Conservation (phyloP, 2,113 vertebrate species). For the Balaeniceps rex region DNA sequence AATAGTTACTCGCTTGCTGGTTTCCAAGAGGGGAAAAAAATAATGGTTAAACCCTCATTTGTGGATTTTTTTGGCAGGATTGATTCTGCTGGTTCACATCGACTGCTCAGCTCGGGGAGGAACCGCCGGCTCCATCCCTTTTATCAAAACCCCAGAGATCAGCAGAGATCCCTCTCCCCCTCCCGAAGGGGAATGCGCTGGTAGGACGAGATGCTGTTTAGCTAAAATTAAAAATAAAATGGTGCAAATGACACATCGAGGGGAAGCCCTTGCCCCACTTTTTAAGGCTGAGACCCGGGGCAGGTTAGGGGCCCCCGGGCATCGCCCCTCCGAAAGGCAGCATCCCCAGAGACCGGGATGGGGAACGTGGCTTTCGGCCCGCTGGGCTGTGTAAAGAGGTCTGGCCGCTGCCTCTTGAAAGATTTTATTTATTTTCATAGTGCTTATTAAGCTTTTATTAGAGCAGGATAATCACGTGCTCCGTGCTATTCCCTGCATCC, state of each 20-base stretch:
- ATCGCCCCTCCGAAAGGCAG: background rate
- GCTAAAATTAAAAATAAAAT: background rate
- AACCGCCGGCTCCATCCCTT: background rate
- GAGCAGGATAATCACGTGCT: background rate
- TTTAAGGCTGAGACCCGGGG: background rate
- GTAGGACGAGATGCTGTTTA: background rate
- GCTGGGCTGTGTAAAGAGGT: fast-evolving
- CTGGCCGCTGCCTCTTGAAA: background rate
- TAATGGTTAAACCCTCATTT: background rate
- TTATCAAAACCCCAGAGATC: background rate
- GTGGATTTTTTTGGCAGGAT: background rate
- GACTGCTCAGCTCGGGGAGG: background rate
- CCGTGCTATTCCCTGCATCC: background rate
- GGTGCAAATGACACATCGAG: fast-evolving
- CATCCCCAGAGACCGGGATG: fast-evolving
- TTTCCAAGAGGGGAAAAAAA: background rate
- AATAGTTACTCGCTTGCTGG: background rate
- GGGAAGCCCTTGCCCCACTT: background rate
- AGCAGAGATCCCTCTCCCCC: background rate
- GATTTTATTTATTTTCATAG: background rate
- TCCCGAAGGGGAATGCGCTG: fast-evolving
- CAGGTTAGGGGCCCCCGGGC: background rate
- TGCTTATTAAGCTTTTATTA: background rate
- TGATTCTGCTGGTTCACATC: fast-evolving
- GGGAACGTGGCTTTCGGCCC: background rate